Evolutionary conservation across 1,140 invertebrate genomes (phyloP), one percentile per base, ranked within the genome.

Genomic region (Aradophagus sp.): DNA sequence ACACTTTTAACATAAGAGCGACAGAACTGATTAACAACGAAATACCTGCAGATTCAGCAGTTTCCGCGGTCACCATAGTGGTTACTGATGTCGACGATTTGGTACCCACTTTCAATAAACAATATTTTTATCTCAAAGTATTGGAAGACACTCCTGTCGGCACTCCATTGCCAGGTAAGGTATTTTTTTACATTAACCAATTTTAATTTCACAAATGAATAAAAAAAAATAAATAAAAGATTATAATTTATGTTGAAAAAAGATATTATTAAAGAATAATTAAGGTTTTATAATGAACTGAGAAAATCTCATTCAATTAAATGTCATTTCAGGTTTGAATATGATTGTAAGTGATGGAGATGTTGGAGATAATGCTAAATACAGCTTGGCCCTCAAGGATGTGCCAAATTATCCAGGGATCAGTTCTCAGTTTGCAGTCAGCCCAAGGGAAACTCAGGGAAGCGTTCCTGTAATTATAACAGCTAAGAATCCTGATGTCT

Each of bases 1-100:
- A 95, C 75, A 90, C 87, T 4, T 93, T 94, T 71, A 87, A 86
- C 53, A 86, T 95, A 1, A 89, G 88, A 80, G 92, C 92, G 0
- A 93, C 91, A 2, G 92, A 94, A 81, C 69, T 93, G 4, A 91
- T 93, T 27, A 90, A 93, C 70, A 89, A 90, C 13, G 89, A 90
- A 74, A 87, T 90, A 16, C 90, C 90, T 2, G 90, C 89, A 0
- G 92, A 93, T 65, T 88, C 87, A 1, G 87, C 90, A 0, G 86
- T 87, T 0, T 91, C 92, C 0, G 87, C 90, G 7, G 85, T 96
- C 0, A 93, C 92, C 0, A 90, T 96, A 16, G 91, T 95, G 1
- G 90, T 96, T 4, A 92, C 90, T 0, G 94, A 96, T 77, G 90
- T 92, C 0, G 94, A 96, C 74, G 94, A 96, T 78, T 91, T 96